A percentile compares a stretch with the other conserved stretches of the same genome.
Evolutionary conservation across 2,888 invertebrate genomes (phyloP).

Genomic region (Phrixothrix hirtus): DNA sequence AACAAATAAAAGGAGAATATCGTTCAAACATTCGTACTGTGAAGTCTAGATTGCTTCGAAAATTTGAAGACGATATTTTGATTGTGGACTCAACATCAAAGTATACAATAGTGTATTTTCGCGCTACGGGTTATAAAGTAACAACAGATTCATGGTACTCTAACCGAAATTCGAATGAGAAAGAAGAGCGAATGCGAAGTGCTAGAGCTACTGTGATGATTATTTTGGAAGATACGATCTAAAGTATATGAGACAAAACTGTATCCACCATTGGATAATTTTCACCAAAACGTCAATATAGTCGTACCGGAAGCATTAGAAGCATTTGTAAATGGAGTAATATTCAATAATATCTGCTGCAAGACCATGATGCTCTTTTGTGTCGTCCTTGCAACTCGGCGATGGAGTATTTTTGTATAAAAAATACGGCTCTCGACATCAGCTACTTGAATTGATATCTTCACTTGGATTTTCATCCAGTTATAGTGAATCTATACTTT

Average conservation of each 20-base stretch:
- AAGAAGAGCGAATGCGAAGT: neutral
- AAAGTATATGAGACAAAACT: neutral
- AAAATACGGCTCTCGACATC: neutral
- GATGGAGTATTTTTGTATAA: conserved; percentile 5
- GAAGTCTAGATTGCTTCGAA: neutral
- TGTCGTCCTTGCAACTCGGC: too few species aligned
- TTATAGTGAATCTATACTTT: too few species aligned
- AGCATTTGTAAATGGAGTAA: neutral
- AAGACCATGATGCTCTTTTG: neutral
- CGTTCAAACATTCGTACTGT: neutral
- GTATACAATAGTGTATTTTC: neutral
- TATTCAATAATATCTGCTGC: conserved; percentile 3
- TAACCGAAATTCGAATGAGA: neutral
- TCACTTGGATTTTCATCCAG: conserved; percentile 3
- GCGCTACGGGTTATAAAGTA: conserved; percentile 1
- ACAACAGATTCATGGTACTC: conserved; percentile 1
- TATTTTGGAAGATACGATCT: conserved; percentile 1
- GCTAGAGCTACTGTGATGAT: conserved; percentile 2
- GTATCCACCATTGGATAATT: conserved; percentile 1
- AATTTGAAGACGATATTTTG: conserved; percentile 5
- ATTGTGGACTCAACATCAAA: too few species aligned
- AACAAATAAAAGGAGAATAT: conserved; percentile 1
- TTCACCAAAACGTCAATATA: neutral
- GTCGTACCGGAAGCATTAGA: conserved; percentile 1
- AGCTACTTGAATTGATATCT: neutral